Percentiles rank a stretch among this genome's conserved stretches.
These are phyloP conservation scores for Crotalus adamanteus DNA, from an alignment of 2,797 vertebrate genomes.

Conservation along the genomic window DNA sequence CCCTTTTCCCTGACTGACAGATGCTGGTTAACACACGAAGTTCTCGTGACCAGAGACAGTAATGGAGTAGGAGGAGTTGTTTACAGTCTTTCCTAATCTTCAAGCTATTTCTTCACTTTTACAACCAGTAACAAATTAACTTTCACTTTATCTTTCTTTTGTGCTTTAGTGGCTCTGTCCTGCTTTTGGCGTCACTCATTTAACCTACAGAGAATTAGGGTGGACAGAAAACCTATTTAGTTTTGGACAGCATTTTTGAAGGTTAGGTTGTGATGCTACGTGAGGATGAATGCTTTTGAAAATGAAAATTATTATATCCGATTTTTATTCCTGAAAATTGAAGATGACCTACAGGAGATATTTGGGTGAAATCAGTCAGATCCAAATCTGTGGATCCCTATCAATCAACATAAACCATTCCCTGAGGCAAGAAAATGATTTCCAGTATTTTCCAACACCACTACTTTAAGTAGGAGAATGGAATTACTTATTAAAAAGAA, in stretches of 20 bases:
- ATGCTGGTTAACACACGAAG: slow-evolving; percentile 13
- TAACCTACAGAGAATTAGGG: slow-evolving; percentile 26
- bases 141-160: slow-evolving; percentile 51
- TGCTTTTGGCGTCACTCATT: slow-evolving; percentile 35
- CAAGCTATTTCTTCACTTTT: slow-evolving; percentile 56
- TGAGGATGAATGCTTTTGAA: not conserved
- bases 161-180: slow-evolving; percentile 18
- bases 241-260: slow-evolving; percentile 4
- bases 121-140: slow-evolving; percentile 51
- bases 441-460: not conserved
- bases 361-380: not conserved
- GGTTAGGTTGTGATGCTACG: not conserved
- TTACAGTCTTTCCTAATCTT: slow-evolving; percentile 47
- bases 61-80: slow-evolving; percentile 13
- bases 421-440: not conserved
- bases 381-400: not conserved
- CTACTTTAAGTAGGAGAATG: not conserved
- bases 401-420: not conserved
- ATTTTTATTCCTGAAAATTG: not conserved
- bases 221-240: slow-evolving; percentile 6
- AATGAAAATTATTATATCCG: not conserved
- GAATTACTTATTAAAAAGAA: not conserved
- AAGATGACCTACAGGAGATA: not conserved
- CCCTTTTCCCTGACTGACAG: not conserved
- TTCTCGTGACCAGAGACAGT: not conserved